These are phyloP conservation scores for Syngnathus acus DNA, from an alignment of 2,797 vertebrate genomes.

Conservation along the genomic window DNA sequence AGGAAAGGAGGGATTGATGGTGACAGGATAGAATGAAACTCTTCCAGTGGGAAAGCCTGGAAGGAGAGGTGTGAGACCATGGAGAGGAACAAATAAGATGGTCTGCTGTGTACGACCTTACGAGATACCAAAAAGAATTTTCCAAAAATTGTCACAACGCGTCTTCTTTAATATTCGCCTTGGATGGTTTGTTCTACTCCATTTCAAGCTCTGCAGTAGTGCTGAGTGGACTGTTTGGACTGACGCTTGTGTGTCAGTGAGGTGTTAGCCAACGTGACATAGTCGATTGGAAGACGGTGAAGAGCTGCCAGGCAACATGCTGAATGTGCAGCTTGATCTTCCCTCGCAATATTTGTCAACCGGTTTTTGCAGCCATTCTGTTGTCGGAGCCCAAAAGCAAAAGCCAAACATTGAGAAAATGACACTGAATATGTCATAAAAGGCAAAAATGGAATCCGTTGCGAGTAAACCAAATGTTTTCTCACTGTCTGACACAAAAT, in stretches of 20 bases:
- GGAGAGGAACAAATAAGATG: background rate
- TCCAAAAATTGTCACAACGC: too few species aligned
- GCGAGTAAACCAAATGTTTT: background rate
- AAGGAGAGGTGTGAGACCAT: background rate
- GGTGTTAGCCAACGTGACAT: background rate
- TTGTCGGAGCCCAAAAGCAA: too few species aligned
- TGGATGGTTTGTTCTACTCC: background rate
- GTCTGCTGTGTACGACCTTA: too few species aligned
- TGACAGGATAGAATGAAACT: background rate
- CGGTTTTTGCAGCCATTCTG: too few species aligned
- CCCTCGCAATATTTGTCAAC: background rate
- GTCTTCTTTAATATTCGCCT: too few species aligned
- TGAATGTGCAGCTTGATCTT: background rate
- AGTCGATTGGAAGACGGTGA: background rate
- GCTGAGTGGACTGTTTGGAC: background rate
- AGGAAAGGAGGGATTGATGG: constrained; percentile 9
- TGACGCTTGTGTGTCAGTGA: background rate
- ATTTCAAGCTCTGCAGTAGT: background rate
- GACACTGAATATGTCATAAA: background rate
- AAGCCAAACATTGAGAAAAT: background rate
- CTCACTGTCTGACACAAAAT: background rate
- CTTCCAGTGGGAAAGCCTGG: background rate
- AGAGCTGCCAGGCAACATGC: background rate
- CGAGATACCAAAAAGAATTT: too few species aligned
- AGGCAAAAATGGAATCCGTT: background rate